Base-by-base conservation (phyloP, 53 echinoderm and acorn worm species). In the Crossaster papposus region DNA sequence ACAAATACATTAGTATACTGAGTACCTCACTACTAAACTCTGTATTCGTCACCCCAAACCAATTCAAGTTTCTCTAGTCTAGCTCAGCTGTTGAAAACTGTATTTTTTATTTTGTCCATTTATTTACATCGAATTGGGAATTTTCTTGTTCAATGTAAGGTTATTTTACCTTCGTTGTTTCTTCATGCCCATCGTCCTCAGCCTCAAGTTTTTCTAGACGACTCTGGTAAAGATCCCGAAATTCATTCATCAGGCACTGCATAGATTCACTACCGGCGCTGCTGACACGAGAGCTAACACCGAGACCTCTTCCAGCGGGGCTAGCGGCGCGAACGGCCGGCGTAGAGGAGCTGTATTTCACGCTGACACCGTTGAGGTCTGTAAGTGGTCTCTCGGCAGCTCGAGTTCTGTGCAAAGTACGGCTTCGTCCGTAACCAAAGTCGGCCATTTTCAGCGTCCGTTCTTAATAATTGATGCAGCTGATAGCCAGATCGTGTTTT, bases 171-270 rank as follows among this genome's bases (percentile, higher is more conserved):
- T 91, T 93, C 62, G 80, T 64, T 32, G 88, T 62, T 65, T 91
- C 88, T 65, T 80, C 88, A 36, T 77, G 81, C 26, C 91, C 91
- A 88, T 77, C 79, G 11, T 89, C 89, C 72, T 78, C 77, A 13
- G 44, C 83, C 76, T 91, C 91, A 34, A 96, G 65, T 76, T 91
- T 92, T 65, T 90, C 63, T 36, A 96, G 77, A 77, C 94, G 92
- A 51, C 83, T 91, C 53, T 89, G 89, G 91, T 96, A 96, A 30
- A 96, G 90, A 53, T 92, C 96, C 70, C 91, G 81, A 65, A 96
- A 92, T 31, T 96, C 96, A 17, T 55, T 90, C 89, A 96, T 84
- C 71, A 96, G 64, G 18, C 94, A 91, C 73, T 94, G 94, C 85
- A 96, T 94, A 54, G 91, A 92, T 53, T 92, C 96, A 72, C 92